Evolutionary conservation across 35 echinoderm and acorn worm genomes (phyloP).

Genomic region (Ptychodera flava): DNA sequence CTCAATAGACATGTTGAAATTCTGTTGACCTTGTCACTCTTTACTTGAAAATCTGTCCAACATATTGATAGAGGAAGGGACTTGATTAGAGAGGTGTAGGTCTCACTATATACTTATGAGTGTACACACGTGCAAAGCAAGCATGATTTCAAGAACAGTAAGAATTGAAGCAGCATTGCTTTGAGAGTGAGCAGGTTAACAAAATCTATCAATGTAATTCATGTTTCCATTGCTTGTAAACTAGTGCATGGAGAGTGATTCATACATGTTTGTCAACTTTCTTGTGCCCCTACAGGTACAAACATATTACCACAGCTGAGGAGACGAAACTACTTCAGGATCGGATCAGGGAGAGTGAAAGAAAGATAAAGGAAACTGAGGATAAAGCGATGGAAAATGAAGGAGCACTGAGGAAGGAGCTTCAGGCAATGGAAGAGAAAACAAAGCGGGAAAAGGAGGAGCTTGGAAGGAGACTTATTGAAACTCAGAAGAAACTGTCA

Average conservation of each 20-base stretch:
- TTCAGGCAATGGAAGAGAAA: background rate
- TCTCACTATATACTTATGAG: too few species aligned
- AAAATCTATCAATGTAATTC: background rate
- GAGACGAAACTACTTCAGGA: background rate
- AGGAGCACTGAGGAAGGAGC: background rate
- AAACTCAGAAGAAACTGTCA: background rate
- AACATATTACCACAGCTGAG: background rate
- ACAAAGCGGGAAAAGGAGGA: background rate
- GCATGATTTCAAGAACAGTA: background rate
- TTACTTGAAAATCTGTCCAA: background rate
- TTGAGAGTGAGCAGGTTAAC: background rate
- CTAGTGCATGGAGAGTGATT: background rate
- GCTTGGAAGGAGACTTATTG: background rate
- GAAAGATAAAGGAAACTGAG: background rate
- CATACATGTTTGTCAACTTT: background rate
- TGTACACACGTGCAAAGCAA: background rate
- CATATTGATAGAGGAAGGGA: background rate
- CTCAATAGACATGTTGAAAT: background rate
- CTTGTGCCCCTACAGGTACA: background rate
- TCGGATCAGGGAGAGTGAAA: background rate
- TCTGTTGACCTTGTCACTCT: background rate
- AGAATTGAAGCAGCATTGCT: background rate
- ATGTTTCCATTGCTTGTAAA: background rate
- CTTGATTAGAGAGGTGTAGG: background rate
- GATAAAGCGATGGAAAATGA: background rate